phyloP scores from a whole-genome alignment of 1,140 invertebrate species.

The Cephus cinctus region DNA sequence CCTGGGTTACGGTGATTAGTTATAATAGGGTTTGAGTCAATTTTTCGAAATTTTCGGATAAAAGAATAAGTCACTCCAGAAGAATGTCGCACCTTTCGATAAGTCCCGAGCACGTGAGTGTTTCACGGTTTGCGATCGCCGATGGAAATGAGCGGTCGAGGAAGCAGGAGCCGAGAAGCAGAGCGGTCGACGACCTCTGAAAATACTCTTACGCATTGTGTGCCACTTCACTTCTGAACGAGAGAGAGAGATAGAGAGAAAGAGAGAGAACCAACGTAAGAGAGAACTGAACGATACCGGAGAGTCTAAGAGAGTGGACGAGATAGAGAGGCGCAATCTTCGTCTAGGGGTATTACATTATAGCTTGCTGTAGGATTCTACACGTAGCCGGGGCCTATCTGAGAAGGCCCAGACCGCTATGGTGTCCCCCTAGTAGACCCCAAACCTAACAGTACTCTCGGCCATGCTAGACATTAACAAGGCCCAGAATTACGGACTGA shows the following conservation, averaged over 20 bases:
- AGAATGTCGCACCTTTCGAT: not conserved
- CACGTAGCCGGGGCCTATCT: too few relatives aligned
- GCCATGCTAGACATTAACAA: conserved; percentile 29
- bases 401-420: too few relatives aligned
- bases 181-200: conserved; percentile 50
- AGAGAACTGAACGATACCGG: too few relatives aligned
- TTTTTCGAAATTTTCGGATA: not conserved
- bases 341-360: too few relatives aligned
- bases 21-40: too few relatives aligned
- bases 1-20: too few relatives aligned
- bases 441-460: conserved; percentile 35
- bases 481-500: too few relatives aligned
- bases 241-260: conserved; percentile 11
- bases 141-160: not conserved
- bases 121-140: conserved; percentile 10
- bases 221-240: conserved; percentile 49
- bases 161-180: conserved; percentile 35
- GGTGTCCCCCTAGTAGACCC: too few relatives aligned
- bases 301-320: conserved; percentile 8
- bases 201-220: conserved; percentile 54
- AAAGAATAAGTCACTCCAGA: not conserved
- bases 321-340: conserved; percentile 3
- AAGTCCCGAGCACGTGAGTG: conserved; percentile 9
- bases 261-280: conserved; percentile 15
- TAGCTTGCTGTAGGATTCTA: too few relatives aligned